A percentile compares a stretch with the other conserved stretches of the same genome.
Evolutionary conservation across 2,113 vertebrate species (phyloP).

Genomic region (Chroicocephalus ridibundus): DNA sequence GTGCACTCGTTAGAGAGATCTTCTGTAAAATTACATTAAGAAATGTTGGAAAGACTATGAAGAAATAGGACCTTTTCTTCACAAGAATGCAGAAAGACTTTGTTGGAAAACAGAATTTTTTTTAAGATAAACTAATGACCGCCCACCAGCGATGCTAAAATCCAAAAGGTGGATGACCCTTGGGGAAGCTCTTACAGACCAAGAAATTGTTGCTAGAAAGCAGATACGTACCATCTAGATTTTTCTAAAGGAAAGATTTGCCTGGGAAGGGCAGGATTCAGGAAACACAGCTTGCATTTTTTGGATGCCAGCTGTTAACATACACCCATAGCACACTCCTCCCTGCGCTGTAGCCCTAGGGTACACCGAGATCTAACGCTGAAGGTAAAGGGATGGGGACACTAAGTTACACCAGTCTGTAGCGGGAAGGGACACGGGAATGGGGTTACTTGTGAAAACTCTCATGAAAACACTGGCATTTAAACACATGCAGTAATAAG

Average conservation of each 20-base stretch:
- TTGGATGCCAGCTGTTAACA: background rate
- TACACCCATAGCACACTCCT: background rate
- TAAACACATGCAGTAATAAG: background rate
- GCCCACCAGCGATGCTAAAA: background rate
- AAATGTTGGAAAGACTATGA: background rate
- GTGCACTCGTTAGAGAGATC: background rate
- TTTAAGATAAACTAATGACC: background rate
- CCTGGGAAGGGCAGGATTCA: background rate
- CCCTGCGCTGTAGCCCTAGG: background rate
- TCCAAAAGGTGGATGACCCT: background rate
- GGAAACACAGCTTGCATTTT: background rate
- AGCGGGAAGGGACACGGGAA: background rate
- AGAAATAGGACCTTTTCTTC: background rate
- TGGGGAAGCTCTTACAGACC: background rate
- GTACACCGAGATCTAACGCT: accelerated
- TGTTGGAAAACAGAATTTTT: background rate
- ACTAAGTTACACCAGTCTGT: background rate
- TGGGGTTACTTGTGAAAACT: background rate
- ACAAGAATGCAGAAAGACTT: background rate
- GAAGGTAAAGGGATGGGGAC: background rate
- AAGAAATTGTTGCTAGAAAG: background rate
- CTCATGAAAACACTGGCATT: background rate
- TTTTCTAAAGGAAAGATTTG: background rate
- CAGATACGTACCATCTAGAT: background rate
- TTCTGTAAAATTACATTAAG: background rate